These are phyloP conservation scores for Rhincodon typus DNA, from an alignment of 2,797 vertebrate species.

Conservation along the genomic window DNA sequence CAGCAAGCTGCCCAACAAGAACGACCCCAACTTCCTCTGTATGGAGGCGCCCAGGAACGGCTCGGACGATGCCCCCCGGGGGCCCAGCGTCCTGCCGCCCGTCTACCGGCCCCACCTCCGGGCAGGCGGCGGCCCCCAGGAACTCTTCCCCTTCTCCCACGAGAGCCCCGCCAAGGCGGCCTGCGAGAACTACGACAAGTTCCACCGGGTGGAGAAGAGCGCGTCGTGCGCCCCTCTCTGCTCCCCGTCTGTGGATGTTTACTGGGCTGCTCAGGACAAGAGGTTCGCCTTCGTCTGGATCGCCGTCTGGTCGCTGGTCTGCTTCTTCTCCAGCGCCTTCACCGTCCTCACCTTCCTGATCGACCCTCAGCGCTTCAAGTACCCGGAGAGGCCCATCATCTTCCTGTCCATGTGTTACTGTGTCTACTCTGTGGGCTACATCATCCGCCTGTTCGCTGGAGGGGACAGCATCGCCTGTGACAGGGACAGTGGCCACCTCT, in stretches of 20 bases:
- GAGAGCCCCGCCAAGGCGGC: conserved; percentile 55
- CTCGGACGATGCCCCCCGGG: conserved; percentile 73
- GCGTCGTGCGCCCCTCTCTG: conserved; percentile 88
- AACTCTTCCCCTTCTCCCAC: conserved; percentile 49
- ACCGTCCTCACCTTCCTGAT: conserved; percentile 94
- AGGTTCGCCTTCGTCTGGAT: conserved; percentile 88
- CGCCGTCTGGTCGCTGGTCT: conserved; percentile 86
- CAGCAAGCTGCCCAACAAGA: conserved; percentile 84
- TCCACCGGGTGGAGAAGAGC: conserved; percentile 91
- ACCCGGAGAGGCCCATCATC: conserved; percentile 95
- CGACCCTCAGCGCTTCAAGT: conserved; percentile 89
- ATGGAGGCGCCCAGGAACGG: conserved; percentile 96
- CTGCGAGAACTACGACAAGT: conserved; percentile 85
- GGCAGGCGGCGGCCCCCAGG: conserved; percentile 56
- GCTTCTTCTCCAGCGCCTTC: conserved; percentile 94
- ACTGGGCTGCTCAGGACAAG: conserved; percentile 92
- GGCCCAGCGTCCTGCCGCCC: conserved; percentile 76
- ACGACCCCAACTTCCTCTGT: conserved; percentile 92
- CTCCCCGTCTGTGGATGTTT: conserved; percentile 81
- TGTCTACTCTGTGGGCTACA: conserved; percentile 91
- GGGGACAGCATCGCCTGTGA: conserved; percentile 90
- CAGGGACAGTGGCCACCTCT: conserved; percentile 83
- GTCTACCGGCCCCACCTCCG: conserved; percentile 72
- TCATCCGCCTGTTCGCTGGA: conserved; percentile 89
- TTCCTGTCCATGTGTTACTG: conserved; percentile 98